phyloP scores from a whole-genome alignment of 1,140 invertebrate genomes.

The Drosophila paulistorum region DNA sequence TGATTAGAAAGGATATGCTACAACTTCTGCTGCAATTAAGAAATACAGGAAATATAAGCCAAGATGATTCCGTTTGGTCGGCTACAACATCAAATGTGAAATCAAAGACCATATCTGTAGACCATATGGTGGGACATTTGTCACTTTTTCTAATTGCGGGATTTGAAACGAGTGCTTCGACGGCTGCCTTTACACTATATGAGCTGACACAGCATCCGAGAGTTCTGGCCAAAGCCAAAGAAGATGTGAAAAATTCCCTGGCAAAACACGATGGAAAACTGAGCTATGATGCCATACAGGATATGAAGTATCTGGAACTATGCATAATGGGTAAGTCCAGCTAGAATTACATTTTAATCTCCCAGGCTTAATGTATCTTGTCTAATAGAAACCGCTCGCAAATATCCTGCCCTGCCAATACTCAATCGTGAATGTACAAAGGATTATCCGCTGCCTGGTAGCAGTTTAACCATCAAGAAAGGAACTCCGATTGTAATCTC shows the following conservation, averaged over 20 bases:
- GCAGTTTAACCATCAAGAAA: slow-evolving; percentile 80
- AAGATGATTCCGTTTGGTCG: slow-evolving; percentile 60
- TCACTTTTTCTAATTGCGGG: slow-evolving; percentile 88
- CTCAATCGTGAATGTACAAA: slow-evolving; percentile 83
- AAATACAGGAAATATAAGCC: slow-evolving; percentile 79
- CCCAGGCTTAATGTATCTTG: not conserved
- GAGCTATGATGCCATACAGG: slow-evolving; percentile 84
- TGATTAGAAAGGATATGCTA: too few relatives aligned
- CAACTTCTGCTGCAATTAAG: slow-evolving; percentile 57
- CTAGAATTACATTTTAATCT: not conserved
- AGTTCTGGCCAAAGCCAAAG: slow-evolving; percentile 59
- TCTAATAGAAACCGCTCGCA: slow-evolving; percentile 85
- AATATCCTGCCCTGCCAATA: slow-evolving; percentile 85
- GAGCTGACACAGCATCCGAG: slow-evolving; percentile 84
- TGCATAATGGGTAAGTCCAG: slow-evolving; percentile 80
- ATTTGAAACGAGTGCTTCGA: slow-evolving; percentile 88
- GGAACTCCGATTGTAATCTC: slow-evolving; percentile 83
- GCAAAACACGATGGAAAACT: slow-evolving; percentile 81
- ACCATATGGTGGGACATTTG: slow-evolving; percentile 84
- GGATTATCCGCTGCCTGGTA: slow-evolving; percentile 82
- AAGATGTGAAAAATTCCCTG: slow-evolving; percentile 84
- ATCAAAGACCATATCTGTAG: slow-evolving; percentile 69
- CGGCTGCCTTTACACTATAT: slow-evolving; percentile 85
- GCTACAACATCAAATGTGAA: slow-evolving; percentile 40
- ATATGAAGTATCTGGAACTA: slow-evolving; percentile 85